Evolutionary conservation across 2,113 vertebrate species (phyloP).

Genomic region (Azemiops feae): DNA sequence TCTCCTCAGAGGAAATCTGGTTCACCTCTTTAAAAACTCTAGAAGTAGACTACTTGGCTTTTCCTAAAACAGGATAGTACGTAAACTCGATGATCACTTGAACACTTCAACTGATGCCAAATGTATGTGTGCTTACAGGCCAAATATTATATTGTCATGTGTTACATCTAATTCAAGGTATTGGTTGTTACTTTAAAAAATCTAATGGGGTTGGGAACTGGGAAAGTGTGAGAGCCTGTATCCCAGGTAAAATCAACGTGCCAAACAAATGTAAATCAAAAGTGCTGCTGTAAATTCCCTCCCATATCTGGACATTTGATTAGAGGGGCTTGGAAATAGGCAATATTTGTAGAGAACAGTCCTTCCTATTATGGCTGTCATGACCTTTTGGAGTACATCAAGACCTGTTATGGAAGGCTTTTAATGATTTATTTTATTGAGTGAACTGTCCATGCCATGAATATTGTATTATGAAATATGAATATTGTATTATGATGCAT

Average conservation of each 20-base stretch:
- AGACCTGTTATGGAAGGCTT: background rate
- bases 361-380: background rate
- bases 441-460: background rate
- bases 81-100: background rate
- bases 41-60: background rate
- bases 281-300: background rate
- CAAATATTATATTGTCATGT: too few species aligned
- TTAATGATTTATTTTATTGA: background rate
- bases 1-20: background rate
- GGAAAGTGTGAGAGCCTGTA: background rate
- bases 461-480: background rate
- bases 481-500: background rate
- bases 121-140: background rate
- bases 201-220: background rate
- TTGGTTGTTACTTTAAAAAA: background rate
- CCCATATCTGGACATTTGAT: background rate
- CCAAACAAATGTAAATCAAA: background rate
- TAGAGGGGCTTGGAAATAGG: background rate
- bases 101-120: background rate
- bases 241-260: background rate
- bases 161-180: background rate
- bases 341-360: background rate
- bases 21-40: background rate
- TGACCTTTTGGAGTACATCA: background rate
- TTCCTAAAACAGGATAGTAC: background rate